Percentiles rank a stretch among this genome's conserved stretches.
These are phyloP conservation scores for Sycophila texana DNA, from an alignment of 2,888 invertebrate species.

Conservation along the genomic window DNA sequence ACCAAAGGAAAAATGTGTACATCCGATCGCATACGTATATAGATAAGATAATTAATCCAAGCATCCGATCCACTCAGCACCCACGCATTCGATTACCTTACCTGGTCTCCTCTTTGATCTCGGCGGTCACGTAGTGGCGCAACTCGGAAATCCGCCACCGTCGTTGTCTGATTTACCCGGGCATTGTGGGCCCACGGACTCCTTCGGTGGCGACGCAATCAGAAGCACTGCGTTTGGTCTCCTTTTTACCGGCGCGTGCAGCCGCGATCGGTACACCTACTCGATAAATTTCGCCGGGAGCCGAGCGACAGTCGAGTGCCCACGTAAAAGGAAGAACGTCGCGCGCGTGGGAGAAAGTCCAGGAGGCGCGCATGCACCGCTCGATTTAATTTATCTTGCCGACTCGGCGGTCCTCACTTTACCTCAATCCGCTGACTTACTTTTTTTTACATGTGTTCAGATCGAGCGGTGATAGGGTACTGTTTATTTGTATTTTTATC, in stretches of 20 bases:
- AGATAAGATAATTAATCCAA: not conserved
- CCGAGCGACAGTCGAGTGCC: not conserved
- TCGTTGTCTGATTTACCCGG: constrained; percentile 30
- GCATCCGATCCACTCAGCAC: not conserved
- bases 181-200: constrained; percentile 20
- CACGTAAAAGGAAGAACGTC: not conserved
- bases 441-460: too few relatives aligned
- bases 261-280: not conserved
- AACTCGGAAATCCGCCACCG: constrained; percentile 21
- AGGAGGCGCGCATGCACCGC: not conserved
- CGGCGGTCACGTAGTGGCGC: constrained; percentile 15
- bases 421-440: too few relatives aligned
- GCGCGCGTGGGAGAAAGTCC: constrained; percentile 10
- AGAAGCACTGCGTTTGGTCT: not conserved
- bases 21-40: not conserved
- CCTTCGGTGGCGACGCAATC: constrained; percentile 11
- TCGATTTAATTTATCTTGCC: not conserved
- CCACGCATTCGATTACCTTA: constrained; percentile 12
- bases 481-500: too few relatives aligned
- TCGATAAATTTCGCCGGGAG: constrained; percentile 14
- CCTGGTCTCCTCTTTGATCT: constrained; percentile 3
- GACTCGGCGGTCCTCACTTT: too few relatives aligned
- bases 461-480: too few relatives aligned
- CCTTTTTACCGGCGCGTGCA: constrained; percentile 17
- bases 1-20: not conserved